Percentiles rank a stretch among this genome's conserved stretches.
phyloP scores from a whole-genome alignment of 1,140 invertebrate species.

The Brachystomella parvula region DNA sequence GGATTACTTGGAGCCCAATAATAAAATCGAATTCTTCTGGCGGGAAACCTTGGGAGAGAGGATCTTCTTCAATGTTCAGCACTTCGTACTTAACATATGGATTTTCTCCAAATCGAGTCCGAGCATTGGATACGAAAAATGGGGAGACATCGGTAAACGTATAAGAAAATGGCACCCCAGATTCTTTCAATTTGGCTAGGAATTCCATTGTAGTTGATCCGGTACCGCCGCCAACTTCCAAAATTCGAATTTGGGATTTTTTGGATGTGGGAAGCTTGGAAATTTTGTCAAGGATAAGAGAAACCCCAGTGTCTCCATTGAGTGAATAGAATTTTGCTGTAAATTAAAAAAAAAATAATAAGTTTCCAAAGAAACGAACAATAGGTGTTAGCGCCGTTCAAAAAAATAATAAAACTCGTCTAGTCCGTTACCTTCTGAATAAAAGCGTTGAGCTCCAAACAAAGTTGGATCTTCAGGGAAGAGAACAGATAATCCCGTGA shows the following conservation, averaged over 20 bases:
- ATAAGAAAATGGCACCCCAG: conserved; percentile 3
- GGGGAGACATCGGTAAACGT: conserved; percentile 21
- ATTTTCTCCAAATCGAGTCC: conserved; percentile 8
- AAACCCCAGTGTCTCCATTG: neutral
- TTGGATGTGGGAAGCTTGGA: neutral
- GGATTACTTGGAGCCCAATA: conserved; percentile 11
- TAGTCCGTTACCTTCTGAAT: conserved; percentile 3
- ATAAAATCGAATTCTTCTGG: conserved; percentile 17
- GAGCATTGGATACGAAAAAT: conserved; percentile 9
- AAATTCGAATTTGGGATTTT: neutral
- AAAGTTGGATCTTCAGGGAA: conserved; percentile 4
- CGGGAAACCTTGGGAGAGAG: conserved; percentile 9
- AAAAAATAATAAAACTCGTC: neutral
- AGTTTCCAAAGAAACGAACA: neutral
- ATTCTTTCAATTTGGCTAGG: neutral
- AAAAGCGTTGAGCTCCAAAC: conserved; percentile 4
- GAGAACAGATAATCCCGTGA: neutral
- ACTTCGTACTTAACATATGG: neutral
- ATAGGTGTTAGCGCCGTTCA: neutral
- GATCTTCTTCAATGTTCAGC: conserved; percentile 19
- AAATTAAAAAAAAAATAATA: neutral
- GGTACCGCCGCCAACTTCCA: conserved; percentile 22
- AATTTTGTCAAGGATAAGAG: neutral
- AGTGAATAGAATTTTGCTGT: neutral
- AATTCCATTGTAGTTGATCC: neutral